Base-by-base conservation (phyloP, 2,113 vertebrate genomes). In the Podiceps cristatus region DNA sequence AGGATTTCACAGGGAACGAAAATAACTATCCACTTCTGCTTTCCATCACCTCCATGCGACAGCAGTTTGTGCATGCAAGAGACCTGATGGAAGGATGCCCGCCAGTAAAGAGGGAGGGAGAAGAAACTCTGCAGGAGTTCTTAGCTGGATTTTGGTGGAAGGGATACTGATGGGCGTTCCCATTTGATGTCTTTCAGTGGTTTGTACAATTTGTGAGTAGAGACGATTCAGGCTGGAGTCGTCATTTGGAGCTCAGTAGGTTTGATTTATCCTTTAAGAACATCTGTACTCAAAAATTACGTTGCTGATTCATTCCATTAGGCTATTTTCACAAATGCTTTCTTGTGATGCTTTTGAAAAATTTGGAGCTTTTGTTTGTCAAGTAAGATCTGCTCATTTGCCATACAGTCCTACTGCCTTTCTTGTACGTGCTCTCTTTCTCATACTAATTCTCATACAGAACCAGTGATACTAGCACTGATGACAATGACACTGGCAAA, bases 351-450 rank as follows among this genome's bases (percentile, higher is more conserved):
- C 44, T 86, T 91, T 89, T 83, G 33, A 83, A 97, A 93, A 77
- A 88, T 59, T 40, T 64, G 33, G 40, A 80, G n/a, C 72, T 88
- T 90, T 83, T 29, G 11, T 80, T 85, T 95, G 44, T 50, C 80
- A 91, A 35, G 45, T 31, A 50, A 96, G 78, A 92, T 63, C 23
- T 37, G 55, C 18, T 95, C 59, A 72, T 94, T 83, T 96, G 49
- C 45, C 49, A 66, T 52, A 45, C 50, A 82, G 35, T 11, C 78
- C 72, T 79, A 33, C 62, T 91, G 74, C 25, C 31, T 78, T 64
- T 92, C 49, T 85, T 55, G 42, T 11, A 62, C 44, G 24, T 0
- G 0, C 29, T 24, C 18, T 24, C 45, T 45, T 28, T 75, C 24
- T 67, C 33, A 50, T 44, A 53, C 29, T 64, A 68, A 72, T 64